Evolutionary conservation across 2,888 invertebrate species (phyloP).

Genomic region (Caradrina kadenii): DNA sequence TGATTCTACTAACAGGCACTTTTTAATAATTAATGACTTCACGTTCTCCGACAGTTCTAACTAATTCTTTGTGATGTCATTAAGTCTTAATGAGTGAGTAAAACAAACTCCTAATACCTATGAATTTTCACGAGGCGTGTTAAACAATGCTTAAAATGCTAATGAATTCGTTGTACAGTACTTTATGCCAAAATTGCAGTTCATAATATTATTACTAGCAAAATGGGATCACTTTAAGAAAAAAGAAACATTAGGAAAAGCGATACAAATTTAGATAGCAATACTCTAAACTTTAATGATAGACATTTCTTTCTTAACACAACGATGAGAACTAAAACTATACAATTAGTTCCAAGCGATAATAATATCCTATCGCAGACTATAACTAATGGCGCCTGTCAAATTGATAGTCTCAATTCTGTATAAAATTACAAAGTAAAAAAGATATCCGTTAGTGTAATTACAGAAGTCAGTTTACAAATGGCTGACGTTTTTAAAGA

Average conservation of each 20-base stretch:
- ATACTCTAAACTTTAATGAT: slow-evolving; percentile 30
- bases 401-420: slow-evolving; percentile 66
- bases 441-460: slow-evolving; percentile 60
- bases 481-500: slow-evolving; percentile 61
- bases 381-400: slow-evolving; percentile 63
- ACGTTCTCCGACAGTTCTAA: slow-evolving; percentile 13
- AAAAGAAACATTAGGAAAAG: not conserved
- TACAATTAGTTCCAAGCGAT: slow-evolving; percentile 47
- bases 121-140: slow-evolving; percentile 15
- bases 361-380: slow-evolving; percentile 55
- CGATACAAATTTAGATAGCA: slow-evolving; percentile 18
- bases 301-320: slow-evolving; percentile 36
- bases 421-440: slow-evolving; percentile 67
- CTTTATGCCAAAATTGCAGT: not conserved
- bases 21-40: slow-evolving; percentile 23
- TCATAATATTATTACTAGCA: slow-evolving; percentile 12
- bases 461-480: slow-evolving; percentile 68
- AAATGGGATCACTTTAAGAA: not conserved
- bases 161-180: slow-evolving; percentile 6
- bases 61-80: slow-evolving; percentile 23
- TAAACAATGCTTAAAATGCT: slow-evolving; percentile 8
- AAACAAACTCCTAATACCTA: slow-evolving; percentile 14
- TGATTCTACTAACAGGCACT: slow-evolving; percentile 11
- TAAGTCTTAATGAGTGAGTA: slow-evolving; percentile 11
- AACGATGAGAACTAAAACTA: slow-evolving; percentile 45